Percentiles rank a stretch among this genome's conserved stretches.
phyloP scores from a whole-genome alignment of 1,140 invertebrate species.

The Belonocnema kinseyi region DNA sequence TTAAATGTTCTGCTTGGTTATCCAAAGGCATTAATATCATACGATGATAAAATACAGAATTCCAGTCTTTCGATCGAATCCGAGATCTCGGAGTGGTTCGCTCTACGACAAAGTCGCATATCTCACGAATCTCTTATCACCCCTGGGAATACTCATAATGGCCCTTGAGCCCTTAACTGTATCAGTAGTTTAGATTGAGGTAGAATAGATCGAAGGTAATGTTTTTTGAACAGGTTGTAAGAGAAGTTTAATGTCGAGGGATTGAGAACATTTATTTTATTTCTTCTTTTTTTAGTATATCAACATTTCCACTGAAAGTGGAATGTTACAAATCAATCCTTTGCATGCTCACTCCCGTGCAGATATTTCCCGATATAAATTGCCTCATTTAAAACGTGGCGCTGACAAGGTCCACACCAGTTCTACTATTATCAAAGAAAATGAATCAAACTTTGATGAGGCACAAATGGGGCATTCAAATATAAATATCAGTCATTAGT shows the following conservation, averaged over 20 bases:
- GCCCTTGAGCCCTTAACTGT: slow-evolving; percentile 29
- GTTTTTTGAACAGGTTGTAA: slow-evolving; percentile 5
- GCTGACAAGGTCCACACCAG: too few species aligned
- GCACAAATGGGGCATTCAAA: too few species aligned
- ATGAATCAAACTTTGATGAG: too few species aligned
- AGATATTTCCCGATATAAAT: too few species aligned
- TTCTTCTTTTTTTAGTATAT: neutral
- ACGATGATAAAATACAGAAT: slow-evolving; percentile 11
- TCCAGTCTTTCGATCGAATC: slow-evolving; percentile 28
- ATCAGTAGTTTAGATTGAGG: slow-evolving; percentile 26
- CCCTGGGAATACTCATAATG: slow-evolving; percentile 26
- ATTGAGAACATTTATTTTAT: neutral
- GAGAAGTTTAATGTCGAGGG: neutral
- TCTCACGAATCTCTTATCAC: slow-evolving; percentile 30
- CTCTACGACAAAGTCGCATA: slow-evolving; percentile 7
- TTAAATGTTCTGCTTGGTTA: slow-evolving; percentile 49
- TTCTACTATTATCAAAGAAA: too few species aligned
- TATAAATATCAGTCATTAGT: too few species aligned
- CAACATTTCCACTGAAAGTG: too few species aligned
- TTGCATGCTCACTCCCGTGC: too few species aligned
- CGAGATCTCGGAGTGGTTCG: neutral
- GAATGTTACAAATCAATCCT: too few species aligned
- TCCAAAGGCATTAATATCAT: slow-evolving; percentile 51
- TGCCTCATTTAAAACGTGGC: too few species aligned
- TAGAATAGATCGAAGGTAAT: slow-evolving; percentile 24